Evolutionary conservation across 2,113 vertebrate species (phyloP), one percentile per base, ranked within the genome.

Genomic region (Glaucomys volans): DNA sequence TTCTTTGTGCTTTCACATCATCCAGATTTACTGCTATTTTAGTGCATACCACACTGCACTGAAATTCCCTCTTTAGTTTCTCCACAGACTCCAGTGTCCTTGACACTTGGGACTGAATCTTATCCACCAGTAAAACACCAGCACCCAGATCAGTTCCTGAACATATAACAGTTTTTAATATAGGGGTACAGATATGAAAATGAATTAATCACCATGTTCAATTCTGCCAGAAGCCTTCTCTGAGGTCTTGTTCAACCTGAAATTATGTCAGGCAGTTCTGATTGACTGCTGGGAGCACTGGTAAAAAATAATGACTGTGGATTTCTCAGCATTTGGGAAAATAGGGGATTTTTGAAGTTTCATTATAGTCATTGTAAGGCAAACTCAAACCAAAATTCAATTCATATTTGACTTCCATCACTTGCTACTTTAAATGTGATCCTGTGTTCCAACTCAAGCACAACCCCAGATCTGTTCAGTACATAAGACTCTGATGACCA

Each of bases 371-470:
- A 85, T n/a, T 85, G 12, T 57, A 42, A 67, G 26, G 3, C 28
- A 81, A 80, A 95, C 40, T 66, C 84, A 86, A 79, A 12, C 50
- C 52, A 59, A 92, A 79, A 75, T 90, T 88, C 32, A 64, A 50
- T 64, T 86, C 37, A 28, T 20, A 66, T 35, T 44, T 77, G 62
- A 83, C 14, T 92, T 62, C 30, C 5, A 85, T 12, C 66, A 54
- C 66, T 79, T 37, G n/a, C 71, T 79, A 5, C 72, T 66, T 85
- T 20, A 88, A 66, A 50, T 77, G 71, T 24, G 18, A 84, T 18
- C 50, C 24, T 62, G 0, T 32, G 14, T 42, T 54, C 26, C 76
- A 82, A 4, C n/a, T 87, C 35, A 91, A 93, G 32, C 3, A 69
- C 32, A 35, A 83, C 59, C 20, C 67, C 11, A 54, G 4, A 3